A percentile compares a stretch with the other conserved stretches of the same genome.
Conservation (phyloP, 2,888 invertebrate species). For the Lepidonotus clava region DNA sequence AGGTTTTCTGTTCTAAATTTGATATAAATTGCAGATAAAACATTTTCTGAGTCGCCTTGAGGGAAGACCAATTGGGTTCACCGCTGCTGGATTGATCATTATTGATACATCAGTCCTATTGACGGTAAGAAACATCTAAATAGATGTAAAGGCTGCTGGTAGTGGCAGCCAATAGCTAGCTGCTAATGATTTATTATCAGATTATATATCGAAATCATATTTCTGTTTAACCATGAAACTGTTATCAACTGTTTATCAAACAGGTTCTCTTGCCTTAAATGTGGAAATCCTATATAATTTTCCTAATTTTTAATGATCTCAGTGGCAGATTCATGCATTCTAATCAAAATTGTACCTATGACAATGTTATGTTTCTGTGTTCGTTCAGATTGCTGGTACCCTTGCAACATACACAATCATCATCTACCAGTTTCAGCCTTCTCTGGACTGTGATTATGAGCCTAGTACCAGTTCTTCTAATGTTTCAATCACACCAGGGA, state of each 20-base stretch:
- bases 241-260: background rate
- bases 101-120: too few species aligned
- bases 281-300: background rate
- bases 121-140: too few species aligned
- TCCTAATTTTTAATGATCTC: background rate
- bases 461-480: background rate
- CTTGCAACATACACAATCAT: background rate
- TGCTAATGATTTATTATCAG: too few species aligned
- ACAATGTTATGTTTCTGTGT: background rate
- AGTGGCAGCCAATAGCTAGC: too few species aligned
- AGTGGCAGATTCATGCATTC: background rate
- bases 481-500: background rate
- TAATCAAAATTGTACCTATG: background rate
- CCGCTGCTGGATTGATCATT: too few species aligned
- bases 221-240: background rate
- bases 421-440: background rate
- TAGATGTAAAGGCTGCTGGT: too few species aligned
- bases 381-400: background rate
- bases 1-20: too few species aligned
- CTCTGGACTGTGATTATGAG: background rate
- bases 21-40: too few species aligned
- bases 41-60: too few species aligned
- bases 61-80: too few species aligned
- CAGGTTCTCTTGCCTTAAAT: background rate
- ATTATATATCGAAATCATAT: background rate